Percentiles rank a stretch among this genome's conserved stretches.
Evolutionary conservation across 2,888 invertebrate genomes (phyloP).

Genomic region (Tuberolachnus salignus): DNA sequence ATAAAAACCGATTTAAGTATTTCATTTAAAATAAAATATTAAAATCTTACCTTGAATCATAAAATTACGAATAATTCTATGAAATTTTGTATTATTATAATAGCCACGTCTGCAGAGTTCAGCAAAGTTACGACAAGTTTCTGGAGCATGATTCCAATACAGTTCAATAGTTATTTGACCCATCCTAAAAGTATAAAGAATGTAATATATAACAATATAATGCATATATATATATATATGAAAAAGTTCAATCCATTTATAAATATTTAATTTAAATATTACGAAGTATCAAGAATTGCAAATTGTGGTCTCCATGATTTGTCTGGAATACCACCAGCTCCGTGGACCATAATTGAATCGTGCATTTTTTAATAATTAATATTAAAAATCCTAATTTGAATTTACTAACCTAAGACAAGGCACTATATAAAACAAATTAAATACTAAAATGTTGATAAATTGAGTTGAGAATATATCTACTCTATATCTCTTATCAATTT

Average conservation of each 20-base stretch:
- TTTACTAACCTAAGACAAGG: too few species aligned
- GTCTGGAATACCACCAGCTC: conserved; percentile 74
- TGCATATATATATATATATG: too few species aligned
- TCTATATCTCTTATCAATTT: too few species aligned
- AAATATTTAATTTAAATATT: conserved; percentile 62
- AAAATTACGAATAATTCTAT: conserved; percentile 91
- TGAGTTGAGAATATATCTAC: too few species aligned
- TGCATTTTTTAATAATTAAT: conserved; percentile 17
- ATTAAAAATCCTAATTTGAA: too few species aligned
- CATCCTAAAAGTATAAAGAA: conserved; percentile 73
- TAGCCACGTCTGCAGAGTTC: conserved; percentile 91
- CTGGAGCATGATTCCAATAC: conserved; percentile 99
- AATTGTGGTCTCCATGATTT: conserved; percentile 88
- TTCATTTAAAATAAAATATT: background rate
- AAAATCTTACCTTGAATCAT: conserved; percentile 77
- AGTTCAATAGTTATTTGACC: conserved; percentile 89
- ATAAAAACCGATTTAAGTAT: too few species aligned
- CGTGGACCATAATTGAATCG: conserved; percentile 51
- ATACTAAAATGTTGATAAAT: too few species aligned
- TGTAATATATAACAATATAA: too few species aligned
- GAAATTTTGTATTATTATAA: conserved; percentile 95
- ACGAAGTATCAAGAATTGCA: conserved; percentile 84
- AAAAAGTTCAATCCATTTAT: too few species aligned
- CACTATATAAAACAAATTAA: too few species aligned
- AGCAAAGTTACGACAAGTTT: conserved; percentile 96